A percentile compares a stretch with the other conserved stretches of the same genome.
phyloP scores from a whole-genome alignment of 1,140 invertebrate genomes.

The Oscheius sp. region DNA sequence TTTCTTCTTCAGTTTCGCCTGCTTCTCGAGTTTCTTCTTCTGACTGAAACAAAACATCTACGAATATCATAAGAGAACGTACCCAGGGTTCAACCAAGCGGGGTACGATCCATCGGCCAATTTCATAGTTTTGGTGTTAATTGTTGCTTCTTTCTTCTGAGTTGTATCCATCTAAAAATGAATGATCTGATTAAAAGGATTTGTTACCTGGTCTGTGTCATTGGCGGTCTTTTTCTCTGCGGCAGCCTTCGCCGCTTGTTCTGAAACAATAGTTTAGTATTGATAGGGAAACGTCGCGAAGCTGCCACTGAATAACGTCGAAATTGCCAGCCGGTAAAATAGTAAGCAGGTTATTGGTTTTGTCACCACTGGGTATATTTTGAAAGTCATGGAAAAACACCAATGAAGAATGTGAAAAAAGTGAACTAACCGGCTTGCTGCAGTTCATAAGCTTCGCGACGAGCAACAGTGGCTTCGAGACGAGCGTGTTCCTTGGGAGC shows the following conservation, averaged over 20 bases:
- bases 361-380: neutral
- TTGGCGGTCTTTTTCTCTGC: neutral
- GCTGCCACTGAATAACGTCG: constrained; percentile 5
- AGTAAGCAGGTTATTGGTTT: neutral
- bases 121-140: constrained; percentile 32
- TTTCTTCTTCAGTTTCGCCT: constrained; percentile 7
- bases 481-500: constrained; percentile 6
- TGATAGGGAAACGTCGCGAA: neutral
- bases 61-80: neutral
- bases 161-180: constrained; percentile 6
- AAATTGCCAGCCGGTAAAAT: neutral
- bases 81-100: constrained; percentile 24
- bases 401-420: neutral
- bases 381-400: neutral
- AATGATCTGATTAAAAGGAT: neutral
- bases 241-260: neutral
- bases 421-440: constrained; percentile 12
- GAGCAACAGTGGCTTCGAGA: constrained; percentile 15
- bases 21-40: constrained; percentile 14
- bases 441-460: constrained; percentile 18
- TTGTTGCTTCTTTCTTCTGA: constrained; percentile 13
- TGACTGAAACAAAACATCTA: neutral
- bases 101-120: constrained; percentile 29
- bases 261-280: neutral
- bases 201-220: neutral